Base-by-base conservation (phyloP, 2,113 vertebrate genomes). In the Carassius gibelio region DNA sequence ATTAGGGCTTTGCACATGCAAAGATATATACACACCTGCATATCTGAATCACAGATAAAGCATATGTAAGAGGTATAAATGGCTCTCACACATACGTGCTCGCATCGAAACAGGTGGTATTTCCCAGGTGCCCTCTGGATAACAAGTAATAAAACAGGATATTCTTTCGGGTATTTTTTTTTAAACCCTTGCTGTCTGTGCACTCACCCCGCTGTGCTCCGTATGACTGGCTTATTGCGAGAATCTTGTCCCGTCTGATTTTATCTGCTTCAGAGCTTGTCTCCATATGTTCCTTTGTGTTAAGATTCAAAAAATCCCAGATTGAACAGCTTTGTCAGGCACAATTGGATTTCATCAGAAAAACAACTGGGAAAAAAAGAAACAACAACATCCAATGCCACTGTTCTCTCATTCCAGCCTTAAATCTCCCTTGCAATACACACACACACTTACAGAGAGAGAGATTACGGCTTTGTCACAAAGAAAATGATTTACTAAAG, bases 401-500 rank as follows among this genome's bases (percentile, higher is more conserved):
- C 74, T 83, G 87, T 90, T 90, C 64, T 85, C 89, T 86, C 88
- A 90, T 90, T 90, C 88, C 71, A 72, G 82, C 85, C 89, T 90
- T 85, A 86, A 91, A 92, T 92, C 85, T 86, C 77, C 48, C 62
- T 11, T 36, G 38, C 48, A 76, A 79, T 45, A 45, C 19, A 57
- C 85, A 83, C 87, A 89, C 57, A 59, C 55, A 52, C 50, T 5
- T 55, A 76, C 26, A 86, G 85, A 81, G 72, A 86, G 19, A 80
- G 85, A 94, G 93, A 94, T 94, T 94, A 94, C 85, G 91, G 89
- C 89, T 92, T 91, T 92, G 92, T 93, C 88, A 88, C 88, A 89
- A 90, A 89, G 90, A 91, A 90, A 91, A 85, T 87, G 89, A 94
- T 94, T 94, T 92, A 90, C 83, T 89, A 52, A 1, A 85, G 84